Evolutionary conservation across 2,797 vertebrate genomes (phyloP).

Genomic region (Macroramphosus scolopax): DNA sequence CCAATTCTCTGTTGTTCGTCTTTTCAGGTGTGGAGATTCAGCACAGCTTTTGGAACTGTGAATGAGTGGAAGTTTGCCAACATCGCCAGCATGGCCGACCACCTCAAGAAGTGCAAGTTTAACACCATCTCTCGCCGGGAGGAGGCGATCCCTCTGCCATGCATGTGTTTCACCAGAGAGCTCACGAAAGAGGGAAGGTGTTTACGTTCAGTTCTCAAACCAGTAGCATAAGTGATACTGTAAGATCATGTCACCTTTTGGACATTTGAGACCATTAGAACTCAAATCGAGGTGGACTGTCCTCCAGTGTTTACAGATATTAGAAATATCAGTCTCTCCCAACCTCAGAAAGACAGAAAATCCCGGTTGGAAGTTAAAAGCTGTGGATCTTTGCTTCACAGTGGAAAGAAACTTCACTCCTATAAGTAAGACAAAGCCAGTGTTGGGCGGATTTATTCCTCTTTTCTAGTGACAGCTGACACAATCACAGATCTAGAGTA

Average conservation of each 20-base stretch:
- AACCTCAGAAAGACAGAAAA: conserved; percentile 22
- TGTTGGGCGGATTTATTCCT: background rate
- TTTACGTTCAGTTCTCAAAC: conserved; percentile 94
- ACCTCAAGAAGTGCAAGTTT: conserved; percentile 96
- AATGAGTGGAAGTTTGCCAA: conserved; percentile 98
- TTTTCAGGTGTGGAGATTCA: conserved; percentile 94
- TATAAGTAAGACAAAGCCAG: conserved; percentile 20
- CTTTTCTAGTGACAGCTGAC: conserved; percentile 2
- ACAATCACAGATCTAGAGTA: conserved; percentile 21
- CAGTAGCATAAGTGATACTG: conserved; percentile 83
- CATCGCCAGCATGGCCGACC: conserved; percentile 98
- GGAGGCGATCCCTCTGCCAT: conserved; percentile 93
- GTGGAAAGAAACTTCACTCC: too few species aligned
- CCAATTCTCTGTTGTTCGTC: background rate
- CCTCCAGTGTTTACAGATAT: conserved; percentile 63
- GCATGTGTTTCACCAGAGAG: conserved; percentile 98
- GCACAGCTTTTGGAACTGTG: conserved; percentile 96
- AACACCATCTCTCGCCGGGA: conserved; percentile 88
- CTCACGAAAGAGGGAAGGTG: conserved; percentile 95
- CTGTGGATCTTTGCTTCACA: too few species aligned
- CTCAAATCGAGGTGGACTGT: conserved; percentile 15
- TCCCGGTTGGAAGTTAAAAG: conserved; percentile 1
- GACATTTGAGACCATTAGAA: conserved; percentile 40
- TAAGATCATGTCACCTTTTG: conserved; percentile 1
- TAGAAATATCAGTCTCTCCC: conserved; percentile 8